Percentiles rank a stretch among this genome's conserved stretches.
phyloP scores from a whole-genome alignment of 2,113 vertebrate genomes.

The Paraplagusia blochii region DNA sequence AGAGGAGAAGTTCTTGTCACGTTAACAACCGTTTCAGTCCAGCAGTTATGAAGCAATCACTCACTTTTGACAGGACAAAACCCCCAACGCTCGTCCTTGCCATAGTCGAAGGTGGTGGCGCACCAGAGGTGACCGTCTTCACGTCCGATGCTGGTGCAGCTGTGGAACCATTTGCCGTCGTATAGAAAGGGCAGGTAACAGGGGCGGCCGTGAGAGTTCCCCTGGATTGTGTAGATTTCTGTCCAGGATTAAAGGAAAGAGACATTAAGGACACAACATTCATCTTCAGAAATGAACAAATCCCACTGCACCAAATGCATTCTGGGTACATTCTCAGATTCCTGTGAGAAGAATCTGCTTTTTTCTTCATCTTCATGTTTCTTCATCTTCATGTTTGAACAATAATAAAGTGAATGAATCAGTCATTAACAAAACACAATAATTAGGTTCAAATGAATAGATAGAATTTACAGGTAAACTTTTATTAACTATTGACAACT shows the following conservation, averaged over 20 bases:
- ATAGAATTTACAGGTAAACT: no score
- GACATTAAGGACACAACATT: constrained; percentile 8
- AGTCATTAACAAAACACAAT: no score
- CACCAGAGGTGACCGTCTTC: constrained; percentile 97
- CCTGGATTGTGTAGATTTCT: constrained; percentile 98
- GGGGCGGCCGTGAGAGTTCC: constrained; percentile 90
- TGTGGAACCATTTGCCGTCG: constrained; percentile 91
- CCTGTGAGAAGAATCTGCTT: no score
- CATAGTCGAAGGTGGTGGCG: constrained; percentile 91
- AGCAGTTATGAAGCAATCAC: constrained; percentile 24
- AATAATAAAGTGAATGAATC: no score
- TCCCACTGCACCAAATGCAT: no score
- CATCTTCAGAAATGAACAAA: no score
- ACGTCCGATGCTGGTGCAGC: constrained; percentile 88
- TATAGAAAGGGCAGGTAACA: constrained; percentile 97
- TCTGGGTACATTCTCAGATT: no score
- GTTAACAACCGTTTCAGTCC: background rate
- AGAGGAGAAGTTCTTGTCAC: background rate
- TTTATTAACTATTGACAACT: no score
- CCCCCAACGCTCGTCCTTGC: constrained; percentile 92
- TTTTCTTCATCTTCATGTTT: no score
- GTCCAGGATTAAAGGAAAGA: constrained; percentile 8
- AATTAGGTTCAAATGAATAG: no score
- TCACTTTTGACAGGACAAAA: constrained; percentile 97
- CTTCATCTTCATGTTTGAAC: no score